Conservation (phyloP, 2,113 vertebrate genomes). For the Morone saxatilis region DNA sequence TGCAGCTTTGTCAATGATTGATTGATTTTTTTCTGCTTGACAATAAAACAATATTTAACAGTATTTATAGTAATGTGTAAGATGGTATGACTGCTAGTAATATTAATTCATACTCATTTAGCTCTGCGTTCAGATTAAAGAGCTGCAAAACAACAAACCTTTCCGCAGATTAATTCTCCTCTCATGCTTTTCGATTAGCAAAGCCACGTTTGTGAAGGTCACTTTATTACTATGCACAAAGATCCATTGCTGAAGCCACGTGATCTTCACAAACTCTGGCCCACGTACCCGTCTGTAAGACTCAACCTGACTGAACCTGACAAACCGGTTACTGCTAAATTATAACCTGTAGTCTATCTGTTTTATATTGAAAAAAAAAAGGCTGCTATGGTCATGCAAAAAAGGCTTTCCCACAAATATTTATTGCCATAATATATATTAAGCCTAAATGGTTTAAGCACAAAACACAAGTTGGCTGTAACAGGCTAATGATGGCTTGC, state of each 20-base stretch:
- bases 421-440: neutral
- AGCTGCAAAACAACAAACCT: no score
- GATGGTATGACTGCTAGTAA: neutral
- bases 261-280: neutral
- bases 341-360: neutral
- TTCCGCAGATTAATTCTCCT: neutral
- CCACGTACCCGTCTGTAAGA: neutral
- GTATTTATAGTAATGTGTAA: neutral
- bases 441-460: neutral
- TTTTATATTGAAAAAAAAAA: neutral
- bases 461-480: neutral
- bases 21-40: neutral
- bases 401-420: neutral
- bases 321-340: neutral
- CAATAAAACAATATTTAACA: neutral
- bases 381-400: neutral
- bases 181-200: neutral
- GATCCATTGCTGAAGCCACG: neutral
- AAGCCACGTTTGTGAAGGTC: neutral
- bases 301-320: neutral
- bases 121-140: neutral
- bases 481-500: no score
- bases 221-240: neutral
- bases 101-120: neutral
- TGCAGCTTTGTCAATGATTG: constrained; percentile 29